A percentile compares a stretch with the other conserved stretches of the same genome.
Evolutionary conservation across 1,140 invertebrate genomes (phyloP).

Genomic region (Megathymus violae): DNA sequence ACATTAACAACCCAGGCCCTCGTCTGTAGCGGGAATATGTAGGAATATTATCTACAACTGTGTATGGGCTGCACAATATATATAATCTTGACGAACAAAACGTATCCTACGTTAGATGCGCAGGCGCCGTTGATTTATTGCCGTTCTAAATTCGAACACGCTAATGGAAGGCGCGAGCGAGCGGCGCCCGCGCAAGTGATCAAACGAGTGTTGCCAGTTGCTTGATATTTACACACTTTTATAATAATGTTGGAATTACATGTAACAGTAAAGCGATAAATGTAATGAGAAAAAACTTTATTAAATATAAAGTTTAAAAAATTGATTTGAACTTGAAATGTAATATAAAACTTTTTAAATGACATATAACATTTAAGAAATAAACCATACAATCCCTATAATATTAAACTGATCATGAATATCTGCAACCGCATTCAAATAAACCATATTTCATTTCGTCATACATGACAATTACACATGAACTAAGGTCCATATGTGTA

Average conservation of each 20-base stretch:
- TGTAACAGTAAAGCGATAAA: not conserved
- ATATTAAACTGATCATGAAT: no score
- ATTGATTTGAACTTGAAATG: no score
- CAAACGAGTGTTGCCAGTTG: conserved; percentile 47
- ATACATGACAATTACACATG: no score
- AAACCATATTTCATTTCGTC: no score
- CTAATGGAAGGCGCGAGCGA: conserved; percentile 72
- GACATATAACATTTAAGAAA: no score
- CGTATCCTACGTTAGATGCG: conserved; percentile 29
- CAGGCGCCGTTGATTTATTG: conserved; percentile 71
- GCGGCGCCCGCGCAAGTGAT: conserved; percentile 64
- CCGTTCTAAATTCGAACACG: conserved; percentile 73
- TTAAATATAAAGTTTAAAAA: no score
- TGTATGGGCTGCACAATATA: not conserved
- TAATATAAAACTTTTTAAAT: no score
- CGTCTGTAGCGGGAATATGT: no score
- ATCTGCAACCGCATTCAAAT: not conserved
- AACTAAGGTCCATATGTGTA: no score
- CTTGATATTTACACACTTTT: conserved; percentile 28
- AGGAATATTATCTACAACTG: conserved; percentile 29
- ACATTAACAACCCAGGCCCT: not conserved
- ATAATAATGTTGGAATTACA: no score
- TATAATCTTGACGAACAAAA: conserved; percentile 30
- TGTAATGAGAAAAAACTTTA: no score
- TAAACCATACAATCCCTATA: no score